Conservation (phyloP, 2,888 invertebrate genomes). For the Anthrax anthrax region DNA sequence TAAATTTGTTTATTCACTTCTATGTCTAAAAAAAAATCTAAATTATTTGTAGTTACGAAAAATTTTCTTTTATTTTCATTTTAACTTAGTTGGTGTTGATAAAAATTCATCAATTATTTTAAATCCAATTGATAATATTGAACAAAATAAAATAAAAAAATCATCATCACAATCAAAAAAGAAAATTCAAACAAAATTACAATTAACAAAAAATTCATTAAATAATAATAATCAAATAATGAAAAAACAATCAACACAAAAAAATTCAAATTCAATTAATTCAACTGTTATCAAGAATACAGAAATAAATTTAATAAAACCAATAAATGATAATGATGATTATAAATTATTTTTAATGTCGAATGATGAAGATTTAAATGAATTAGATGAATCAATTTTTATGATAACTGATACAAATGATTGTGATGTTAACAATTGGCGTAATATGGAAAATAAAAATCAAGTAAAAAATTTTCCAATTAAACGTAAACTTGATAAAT, state of each 20-base stretch:
- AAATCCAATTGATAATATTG: conserved; percentile 3
- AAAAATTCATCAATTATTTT: conserved; percentile 8
- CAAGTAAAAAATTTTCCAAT: neutral
- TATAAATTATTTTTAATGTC: neutral
- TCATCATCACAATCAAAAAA: no score
- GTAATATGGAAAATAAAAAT: neutral
- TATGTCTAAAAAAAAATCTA: no score
- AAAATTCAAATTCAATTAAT: neutral
- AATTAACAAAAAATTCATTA: neutral
- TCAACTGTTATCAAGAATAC: no score
- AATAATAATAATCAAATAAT: conserved; percentile 1
- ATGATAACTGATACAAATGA: neutral
- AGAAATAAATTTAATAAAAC: no score
- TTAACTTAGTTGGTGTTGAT: conserved; percentile 15
- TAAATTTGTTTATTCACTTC: neutral
- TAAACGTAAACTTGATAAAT: conserved; percentile 3
- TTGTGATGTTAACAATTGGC: no score
- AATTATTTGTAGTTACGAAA: no score
- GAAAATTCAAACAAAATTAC: conserved; percentile 8
- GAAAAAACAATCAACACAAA: neutral
- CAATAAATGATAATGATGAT: neutral
- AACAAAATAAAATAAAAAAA: neutral
- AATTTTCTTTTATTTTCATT: conserved; percentile 1
- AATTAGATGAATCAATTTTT: neutral
- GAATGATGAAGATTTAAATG: conserved; percentile 2